Base-by-base conservation (phyloP, 2,888 invertebrate species). In the Ctenicera cuprea region DNA sequence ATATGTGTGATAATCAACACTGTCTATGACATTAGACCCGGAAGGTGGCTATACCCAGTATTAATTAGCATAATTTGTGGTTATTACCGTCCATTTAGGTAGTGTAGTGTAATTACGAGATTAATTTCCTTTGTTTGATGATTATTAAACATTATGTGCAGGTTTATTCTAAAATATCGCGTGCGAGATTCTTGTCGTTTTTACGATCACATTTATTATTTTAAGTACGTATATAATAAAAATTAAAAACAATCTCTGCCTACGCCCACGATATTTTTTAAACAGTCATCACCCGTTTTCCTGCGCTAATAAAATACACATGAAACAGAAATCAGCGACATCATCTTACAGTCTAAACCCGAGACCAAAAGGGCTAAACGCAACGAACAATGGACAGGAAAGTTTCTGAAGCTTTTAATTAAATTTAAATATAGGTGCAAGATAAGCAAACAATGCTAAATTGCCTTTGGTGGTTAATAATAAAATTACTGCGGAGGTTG, bases 61-160 rank as follows among this genome's bases (percentile, higher is more conserved):
- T 68, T 68, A 62, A 62, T 65, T 65, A 65, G 59, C 30, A 69
- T 69, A 69, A 69, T 69, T 69, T 69, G 69, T 69, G 50, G 61
- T 69, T 69, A 69, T 61, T 69, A 69, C 50, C 38, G 18, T 30
- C 61, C 69, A 62, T 61, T 62, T 59, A 22, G 57, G 33, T 33
- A 57, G 18, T 38, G 48, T 30, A 45, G 43, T 26, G 22, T 61
- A 61, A 61, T 69, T 69, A 62, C 30, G 50, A 69, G 69, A 69
- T 61, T 61, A 69, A 69, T 69, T 69, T 69, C 61, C 69, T 69
- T 50, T 62, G 62, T 62, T 69, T 69, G 61, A 48, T 50, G 61
- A 69, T 41, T 69, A 69, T 68, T 68, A 68, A 61, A 61, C 38
- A 50, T 65, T 69, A 69, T 18, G 7, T 38, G 48, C 16, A n/a